Percentiles rank a stretch among this genome's conserved stretches.
phyloP scores from a whole-genome alignment of 1,140 invertebrate species.

The Drosophila sp. region DNA sequence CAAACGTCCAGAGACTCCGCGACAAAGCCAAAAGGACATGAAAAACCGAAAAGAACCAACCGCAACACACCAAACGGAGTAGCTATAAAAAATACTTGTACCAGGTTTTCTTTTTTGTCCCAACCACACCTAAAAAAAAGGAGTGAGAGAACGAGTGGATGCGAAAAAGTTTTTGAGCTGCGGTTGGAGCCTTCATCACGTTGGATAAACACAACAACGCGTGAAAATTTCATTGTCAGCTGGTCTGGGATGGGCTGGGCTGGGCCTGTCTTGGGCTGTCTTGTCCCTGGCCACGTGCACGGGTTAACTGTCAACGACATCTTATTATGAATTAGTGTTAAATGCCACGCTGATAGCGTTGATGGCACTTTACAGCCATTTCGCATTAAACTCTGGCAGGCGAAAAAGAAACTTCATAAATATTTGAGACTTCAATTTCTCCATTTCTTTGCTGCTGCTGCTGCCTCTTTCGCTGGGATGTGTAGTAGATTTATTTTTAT shows the following conservation, averaged over 20 bases:
- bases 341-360: slow-evolving; percentile 75
- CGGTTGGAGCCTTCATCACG: slow-evolving; percentile 58
- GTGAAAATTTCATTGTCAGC: slow-evolving; percentile 73
- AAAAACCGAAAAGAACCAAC: slow-evolving; percentile 49
- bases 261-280: background rate
- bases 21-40: slow-evolving; percentile 49
- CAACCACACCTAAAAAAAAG: slow-evolving; percentile 16
- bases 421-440: slow-evolving; percentile 48
- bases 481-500: slow-evolving; percentile 78
- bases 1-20: slow-evolving; percentile 68
- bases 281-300: slow-evolving; percentile 42
- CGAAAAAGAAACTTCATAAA: slow-evolving; percentile 57
- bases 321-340: slow-evolving; percentile 82
- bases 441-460: slow-evolving; percentile 7
- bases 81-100: slow-evolving; percentile 42
- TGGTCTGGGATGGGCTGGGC: background rate
- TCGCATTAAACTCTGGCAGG: slow-evolving; percentile 63
- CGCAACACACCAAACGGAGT: slow-evolving; percentile 52
- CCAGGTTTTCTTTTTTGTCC: background rate
- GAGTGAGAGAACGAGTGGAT: slow-evolving; percentile 24
- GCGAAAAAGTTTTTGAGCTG: slow-evolving; percentile 47
- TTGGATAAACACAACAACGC: slow-evolving; percentile 54
- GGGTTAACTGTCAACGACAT: slow-evolving; percentile 81
- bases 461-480: background rate
- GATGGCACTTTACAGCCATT: slow-evolving; percentile 74